Conservation (phyloP, 2,888 invertebrate species). For the Leptura quadrifasciata region DNA sequence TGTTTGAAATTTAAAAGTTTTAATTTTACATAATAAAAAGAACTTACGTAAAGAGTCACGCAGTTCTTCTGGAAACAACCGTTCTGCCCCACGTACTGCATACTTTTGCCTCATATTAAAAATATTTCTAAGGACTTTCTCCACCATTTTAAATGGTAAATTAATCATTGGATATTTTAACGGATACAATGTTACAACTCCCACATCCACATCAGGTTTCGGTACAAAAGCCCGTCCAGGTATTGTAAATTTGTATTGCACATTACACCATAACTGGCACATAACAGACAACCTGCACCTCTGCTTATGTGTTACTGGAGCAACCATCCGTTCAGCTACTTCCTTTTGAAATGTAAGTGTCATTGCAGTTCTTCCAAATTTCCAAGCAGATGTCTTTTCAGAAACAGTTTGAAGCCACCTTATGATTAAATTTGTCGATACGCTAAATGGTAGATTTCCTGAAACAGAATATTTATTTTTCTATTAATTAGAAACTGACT, state of each 20-base stretch:
- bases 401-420: slow-evolving; percentile 91
- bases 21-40: neutral
- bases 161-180: slow-evolving; percentile 81
- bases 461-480: slow-evolving; percentile 23
- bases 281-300: slow-evolving; percentile 93
- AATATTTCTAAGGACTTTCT: slow-evolving; percentile 90
- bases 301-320: slow-evolving; percentile 80
- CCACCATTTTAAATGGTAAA: slow-evolving; percentile 88
- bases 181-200: slow-evolving; percentile 92
- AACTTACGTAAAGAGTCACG: slow-evolving; percentile 79
- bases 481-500: too few species aligned
- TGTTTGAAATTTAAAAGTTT: neutral
- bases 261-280: slow-evolving; percentile 94
- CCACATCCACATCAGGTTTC: slow-evolving; percentile 97
- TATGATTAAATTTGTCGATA: slow-evolving; percentile 94
- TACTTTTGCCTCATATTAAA: slow-evolving; percentile 94
- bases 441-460: slow-evolving; percentile 93
- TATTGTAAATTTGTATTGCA: slow-evolving; percentile 89
- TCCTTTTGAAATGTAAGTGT: slow-evolving; percentile 98
- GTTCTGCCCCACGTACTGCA: slow-evolving; percentile 81
- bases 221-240: slow-evolving; percentile 94
- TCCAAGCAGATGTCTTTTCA: slow-evolving; percentile 84
- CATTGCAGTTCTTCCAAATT: slow-evolving; percentile 88
- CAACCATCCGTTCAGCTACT: slow-evolving; percentile 94
- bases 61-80: slow-evolving; percentile 84